Percentiles rank a stretch among this genome's conserved stretches.
Evolutionary conservation across 2,797 vertebrate genomes (phyloP).

Genomic region (Natrix natrix): DNA sequence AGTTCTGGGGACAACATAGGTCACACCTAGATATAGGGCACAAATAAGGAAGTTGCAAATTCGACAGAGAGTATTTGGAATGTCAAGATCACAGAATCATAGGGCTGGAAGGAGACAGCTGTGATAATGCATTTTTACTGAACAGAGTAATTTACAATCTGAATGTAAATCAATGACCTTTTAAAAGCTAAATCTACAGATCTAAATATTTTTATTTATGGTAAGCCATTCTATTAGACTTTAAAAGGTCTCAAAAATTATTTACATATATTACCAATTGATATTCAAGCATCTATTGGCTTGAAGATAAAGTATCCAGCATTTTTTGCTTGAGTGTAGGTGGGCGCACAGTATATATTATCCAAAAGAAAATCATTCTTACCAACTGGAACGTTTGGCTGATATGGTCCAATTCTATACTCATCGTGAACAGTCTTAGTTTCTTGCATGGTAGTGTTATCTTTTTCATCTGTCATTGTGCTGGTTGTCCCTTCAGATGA

Average conservation of each 20-base stretch:
- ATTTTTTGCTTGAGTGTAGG: not conserved
- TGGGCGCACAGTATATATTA: not conserved
- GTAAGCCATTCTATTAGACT: not conserved
- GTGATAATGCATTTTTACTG: conserved; percentile 50
- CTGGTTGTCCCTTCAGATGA: conserved; percentile 55
- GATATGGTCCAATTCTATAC: conserved; percentile 81
- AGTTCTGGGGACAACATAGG: conserved; percentile 91
- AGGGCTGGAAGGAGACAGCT: conserved; percentile 30
- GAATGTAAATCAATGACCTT: not conserved
- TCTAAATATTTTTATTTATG: conserved; percentile 15
- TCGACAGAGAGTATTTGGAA: conserved; percentile 56
- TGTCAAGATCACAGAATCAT: conserved; percentile 15
- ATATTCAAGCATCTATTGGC: conserved; percentile 6
- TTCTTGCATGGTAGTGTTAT: conserved; percentile 68
- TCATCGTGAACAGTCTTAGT: conserved; percentile 64
- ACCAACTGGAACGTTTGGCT: conserved; percentile 86
- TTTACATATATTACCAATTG: not conserved
- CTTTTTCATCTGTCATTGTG: conserved; percentile 41
- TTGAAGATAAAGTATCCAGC: conserved; percentile 12
- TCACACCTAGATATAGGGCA: conserved; percentile 81
- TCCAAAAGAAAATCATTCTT: conserved; percentile 59
- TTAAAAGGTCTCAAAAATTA: not conserved
- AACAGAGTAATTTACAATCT: conserved; percentile 19
- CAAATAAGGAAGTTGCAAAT: conserved; percentile 62
- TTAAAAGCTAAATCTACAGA: not conserved